Evolutionary conservation across 92 coral and sea anemone species (phyloP).

Genomic region (Porites evermanni): DNA sequence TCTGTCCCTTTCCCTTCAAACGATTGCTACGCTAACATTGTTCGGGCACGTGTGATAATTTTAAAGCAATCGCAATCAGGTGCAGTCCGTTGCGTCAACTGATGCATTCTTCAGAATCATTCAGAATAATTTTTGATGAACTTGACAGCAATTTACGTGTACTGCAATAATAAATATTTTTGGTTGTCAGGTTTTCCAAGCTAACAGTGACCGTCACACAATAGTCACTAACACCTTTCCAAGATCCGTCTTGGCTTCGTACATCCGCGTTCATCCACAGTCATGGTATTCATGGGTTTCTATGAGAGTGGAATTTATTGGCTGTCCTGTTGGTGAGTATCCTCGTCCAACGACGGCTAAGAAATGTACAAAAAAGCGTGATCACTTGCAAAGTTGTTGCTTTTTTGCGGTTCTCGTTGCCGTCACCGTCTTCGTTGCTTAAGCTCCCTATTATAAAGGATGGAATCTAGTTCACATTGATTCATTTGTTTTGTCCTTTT

Average conservation of each 20-base stretch:
- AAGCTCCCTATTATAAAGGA: neutral
- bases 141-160: neutral
- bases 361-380: too few relatives aligned
- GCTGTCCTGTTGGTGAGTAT: conserved; percentile 81
- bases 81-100: too few relatives aligned
- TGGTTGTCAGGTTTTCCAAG: conserved; percentile 73
- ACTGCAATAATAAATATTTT: neutral
- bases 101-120: too few relatives aligned
- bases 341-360: too few relatives aligned
- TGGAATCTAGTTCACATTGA: neutral
- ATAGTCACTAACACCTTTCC: conserved; percentile 71
- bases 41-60: too few relatives aligned
- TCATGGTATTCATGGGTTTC: conserved; percentile 85
- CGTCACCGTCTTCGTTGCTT: too few relatives aligned
- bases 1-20: too few relatives aligned
- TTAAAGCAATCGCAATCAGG: too few relatives aligned
- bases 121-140: too few relatives aligned
- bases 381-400: too few relatives aligned
- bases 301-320: conserved; percentile 90
- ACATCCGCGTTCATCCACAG: conserved; percentile 81
- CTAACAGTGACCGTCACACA: conserved; percentile 76
- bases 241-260: conserved; percentile 80
- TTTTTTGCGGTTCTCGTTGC: too few relatives aligned
- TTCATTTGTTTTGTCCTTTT: neutral
- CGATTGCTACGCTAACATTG: too few relatives aligned